Base-by-base conservation (phyloP, 1,140 invertebrate species). In the Steinernema khuongi region DNA sequence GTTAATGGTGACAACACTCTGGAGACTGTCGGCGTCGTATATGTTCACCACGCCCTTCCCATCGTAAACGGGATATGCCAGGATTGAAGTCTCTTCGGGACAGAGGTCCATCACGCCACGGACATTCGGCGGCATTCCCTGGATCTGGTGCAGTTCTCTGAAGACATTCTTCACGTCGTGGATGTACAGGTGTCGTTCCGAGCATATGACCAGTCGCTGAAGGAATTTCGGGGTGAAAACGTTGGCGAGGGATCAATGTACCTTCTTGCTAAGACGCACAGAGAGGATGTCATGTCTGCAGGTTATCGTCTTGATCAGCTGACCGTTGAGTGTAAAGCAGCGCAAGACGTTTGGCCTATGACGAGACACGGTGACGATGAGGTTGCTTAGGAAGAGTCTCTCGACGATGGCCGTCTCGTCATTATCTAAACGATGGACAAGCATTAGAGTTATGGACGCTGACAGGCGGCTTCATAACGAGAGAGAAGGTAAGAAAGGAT, bases 81-180 rank as follows among this genome's bases (percentile, higher is more conserved):
- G 87, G 87, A 91, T 95, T 87, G 92, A 95, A 87, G 93, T 92
- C 85, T 90, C 91, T 78, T 91, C 91, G 75, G 89, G 89, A 67
- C 94, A 94, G 1, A 98, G 89, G 70, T 93, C 93, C 88, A 93
- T 94, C 41, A 98, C 87, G 17, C 96, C 96, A 79, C 89, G 88
- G 30, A 91, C 91, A 88, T 98, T 98, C 36, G 92, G 91, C 72
- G 95, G 95, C 71, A 94, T 97, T 85, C 97, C 94, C 77, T 93
- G 89, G 84, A 98, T 97, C 68, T 94, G 96, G 86, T 98, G 95
- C 77, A 97, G 88, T 32, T 97, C 92, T 88, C 94, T 96, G 94
- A 97, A 97, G 86, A n/a, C n/a, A n/a, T 97, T 94, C 60, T 92
- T 90, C 78, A 98, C 97, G 88, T 96, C 96, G 88, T 98, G 95